These are phyloP conservation scores for Trematocara unimaculatum DNA, from an alignment of 2,113 vertebrate species.

Conservation along the genomic window DNA sequence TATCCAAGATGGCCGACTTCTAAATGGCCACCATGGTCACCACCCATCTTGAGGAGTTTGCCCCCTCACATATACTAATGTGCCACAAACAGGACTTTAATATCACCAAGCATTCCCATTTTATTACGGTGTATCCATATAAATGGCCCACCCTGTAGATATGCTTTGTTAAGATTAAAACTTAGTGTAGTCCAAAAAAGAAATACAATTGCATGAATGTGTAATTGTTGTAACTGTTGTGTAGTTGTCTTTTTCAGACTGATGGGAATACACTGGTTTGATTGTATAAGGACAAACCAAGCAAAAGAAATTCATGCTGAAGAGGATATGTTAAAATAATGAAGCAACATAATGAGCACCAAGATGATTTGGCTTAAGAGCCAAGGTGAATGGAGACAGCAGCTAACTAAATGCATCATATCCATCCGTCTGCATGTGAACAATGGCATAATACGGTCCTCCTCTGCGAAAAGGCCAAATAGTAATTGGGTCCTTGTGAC, in stretches of 20 bases:
- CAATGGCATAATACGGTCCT: neutral
- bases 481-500: conserved; percentile 20
- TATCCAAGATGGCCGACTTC: too few relatives aligned
- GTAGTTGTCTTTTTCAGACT: neutral
- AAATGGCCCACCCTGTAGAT: too few relatives aligned
- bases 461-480: neutral
- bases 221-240: neutral
- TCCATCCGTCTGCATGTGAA: neutral
- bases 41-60: too few relatives aligned
- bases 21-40: too few relatives aligned
- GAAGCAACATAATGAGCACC: neutral
- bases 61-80: too few relatives aligned
- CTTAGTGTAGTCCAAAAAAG: neutral
- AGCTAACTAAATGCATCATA: conserved; percentile 25
- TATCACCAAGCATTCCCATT: too few relatives aligned
- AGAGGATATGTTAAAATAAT: neutral
- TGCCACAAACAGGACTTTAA: too few relatives aligned
- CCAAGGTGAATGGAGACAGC: neutral
- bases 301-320: accelerated
- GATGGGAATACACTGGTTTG: neutral
- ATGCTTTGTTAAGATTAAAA: accelerated
- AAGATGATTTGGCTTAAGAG: neutral
- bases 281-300: neutral
- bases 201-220: neutral
- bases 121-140: too few relatives aligned